These are phyloP conservation scores for Symphodus melops DNA, from an alignment of 2,113 vertebrate genomes.

Conservation along the genomic window DNA sequence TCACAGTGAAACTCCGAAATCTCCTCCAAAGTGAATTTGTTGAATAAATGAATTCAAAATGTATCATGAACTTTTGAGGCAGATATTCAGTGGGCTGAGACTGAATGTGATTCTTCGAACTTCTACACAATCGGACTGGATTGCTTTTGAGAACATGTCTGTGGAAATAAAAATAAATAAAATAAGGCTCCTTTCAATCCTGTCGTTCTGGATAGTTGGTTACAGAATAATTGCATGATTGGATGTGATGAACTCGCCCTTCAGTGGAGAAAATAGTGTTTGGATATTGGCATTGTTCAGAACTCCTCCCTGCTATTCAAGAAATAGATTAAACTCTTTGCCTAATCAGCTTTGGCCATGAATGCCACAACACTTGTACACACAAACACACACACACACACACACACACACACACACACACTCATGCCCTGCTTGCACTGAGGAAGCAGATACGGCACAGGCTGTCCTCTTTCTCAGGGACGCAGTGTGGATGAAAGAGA, in stretches of 20 bases:
- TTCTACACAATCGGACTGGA: slow-evolving; percentile 9
- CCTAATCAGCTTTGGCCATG: slow-evolving; percentile 57
- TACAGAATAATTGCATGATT: slow-evolving; percentile 47
- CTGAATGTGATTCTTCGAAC: slow-evolving; percentile 34
- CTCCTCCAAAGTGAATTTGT: slow-evolving; percentile 11
- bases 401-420: slow-evolving; percentile 1
- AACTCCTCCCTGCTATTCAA: slow-evolving; percentile 31
- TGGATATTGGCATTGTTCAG: slow-evolving; percentile 28
- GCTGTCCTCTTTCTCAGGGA: slow-evolving; percentile 52
- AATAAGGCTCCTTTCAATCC: slow-evolving; percentile 1
- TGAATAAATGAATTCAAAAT: slow-evolving; percentile 43
- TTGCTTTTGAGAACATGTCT: neutral
- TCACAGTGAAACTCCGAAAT: slow-evolving; percentile 10
- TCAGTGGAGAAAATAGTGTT: slow-evolving; percentile 40
- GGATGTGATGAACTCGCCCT: slow-evolving; percentile 34
- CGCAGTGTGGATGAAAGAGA: slow-evolving; percentile 62
- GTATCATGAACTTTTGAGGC: slow-evolving; percentile 16
- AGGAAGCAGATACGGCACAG: slow-evolving; percentile 52
- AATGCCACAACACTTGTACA: slow-evolving; percentile 23
- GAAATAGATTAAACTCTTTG: slow-evolving; percentile 53
- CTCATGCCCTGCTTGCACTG: slow-evolving; percentile 13
- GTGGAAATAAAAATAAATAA: slow-evolving; percentile 12
- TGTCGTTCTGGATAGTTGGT: slow-evolving; percentile 1
- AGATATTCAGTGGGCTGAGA: slow-evolving; percentile 2
- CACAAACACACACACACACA: slow-evolving; percentile 28